Conservation (phyloP, 2,888 invertebrate species). For the Stomorhina lunata region DNA sequence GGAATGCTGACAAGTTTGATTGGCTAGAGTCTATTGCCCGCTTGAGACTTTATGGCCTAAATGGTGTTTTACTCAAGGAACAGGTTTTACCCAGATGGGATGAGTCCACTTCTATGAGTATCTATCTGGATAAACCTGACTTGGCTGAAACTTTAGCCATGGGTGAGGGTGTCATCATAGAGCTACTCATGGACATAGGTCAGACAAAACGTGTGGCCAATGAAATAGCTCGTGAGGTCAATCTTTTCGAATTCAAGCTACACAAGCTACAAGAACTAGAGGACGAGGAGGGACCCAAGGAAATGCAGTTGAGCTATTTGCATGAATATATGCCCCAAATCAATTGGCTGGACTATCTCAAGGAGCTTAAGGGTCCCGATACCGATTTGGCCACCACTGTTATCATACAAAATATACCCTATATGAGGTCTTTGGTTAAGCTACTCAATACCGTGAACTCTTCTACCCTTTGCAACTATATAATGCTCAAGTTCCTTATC, state of each 20-base stretch:
- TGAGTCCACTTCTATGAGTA: conserved; percentile 73
- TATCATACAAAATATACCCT: conserved; percentile 75
- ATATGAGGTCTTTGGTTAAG: conserved; percentile 72
- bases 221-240: conserved; percentile 72
- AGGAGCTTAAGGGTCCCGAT: conserved; percentile 69
- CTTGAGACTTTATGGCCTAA: conserved; percentile 73
- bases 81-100: conserved; percentile 77
- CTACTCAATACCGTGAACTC: conserved; percentile 70
- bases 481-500: conserved; percentile 75
- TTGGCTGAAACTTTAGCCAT: conserved; percentile 72
- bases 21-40: conserved; percentile 75
- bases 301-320: conserved; percentile 76
- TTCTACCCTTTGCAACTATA: conserved; percentile 73
- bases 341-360: conserved; percentile 72
- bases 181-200: conserved; percentile 74
- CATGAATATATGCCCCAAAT: conserved; percentile 74
- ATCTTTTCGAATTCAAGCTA: conserved; percentile 73
- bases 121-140: conserved; percentile 76
- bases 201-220: conserved; percentile 74
- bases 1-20: conserved; percentile 72
- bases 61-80: conserved; percentile 75
- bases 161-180: conserved; percentile 74
- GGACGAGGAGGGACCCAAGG: conserved; percentile 74
- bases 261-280: conserved; percentile 72
- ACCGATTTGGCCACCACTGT: conserved; percentile 72